Evolutionary conservation across 2,113 vertebrate species (phyloP), one percentile per base, ranked within the genome.

Genomic region (Corythaixoides concolor): DNA sequence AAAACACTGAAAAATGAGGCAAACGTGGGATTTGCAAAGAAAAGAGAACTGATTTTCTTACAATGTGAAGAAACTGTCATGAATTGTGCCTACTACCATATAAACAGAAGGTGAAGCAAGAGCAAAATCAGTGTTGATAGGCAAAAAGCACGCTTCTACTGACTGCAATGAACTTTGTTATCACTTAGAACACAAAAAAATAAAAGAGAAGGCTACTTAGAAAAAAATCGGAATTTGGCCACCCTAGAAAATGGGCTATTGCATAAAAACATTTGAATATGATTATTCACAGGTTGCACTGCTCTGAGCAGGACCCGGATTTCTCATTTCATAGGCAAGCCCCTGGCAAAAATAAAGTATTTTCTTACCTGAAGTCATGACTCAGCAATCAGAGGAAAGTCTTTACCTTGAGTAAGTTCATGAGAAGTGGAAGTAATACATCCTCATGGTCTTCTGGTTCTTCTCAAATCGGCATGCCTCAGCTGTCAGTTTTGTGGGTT

Each of bases 1-100:
- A 68, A 89, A 95, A 92, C 53, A 84, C 32, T 55, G 45, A 73
- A 96, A 93, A 90, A 90, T 77, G 49, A 88, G 37, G n/a, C 35
- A 94, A 93, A 93, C 50, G 32, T 39, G 50, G 28, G 52, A 69
- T 92, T 59, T 81, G 23, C 43, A 77, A 89, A 68, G 82, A 63
- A 90, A 95, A 41, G 8, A 77, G 15, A 83, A 91, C 19, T 74
- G 10, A 20, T 67, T 92, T 92, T 2, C 69, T 62, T 77, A 35
- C 16, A 3, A 30, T 68, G 41, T 64, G 55, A 90, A 64, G 28
- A 53, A 8, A 41, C 20, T 47, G 50, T 53, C 47, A 24, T 33
- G 28, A 30, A 43, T 26, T 63, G 15, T 74, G 55, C 50, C 26
- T 62, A 26, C 24, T 33, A 68, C 72, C 7, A 3, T 32, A 33